Evolutionary conservation across 2,113 vertebrate species (phyloP).

Genomic region (Limanda limanda): DNA sequence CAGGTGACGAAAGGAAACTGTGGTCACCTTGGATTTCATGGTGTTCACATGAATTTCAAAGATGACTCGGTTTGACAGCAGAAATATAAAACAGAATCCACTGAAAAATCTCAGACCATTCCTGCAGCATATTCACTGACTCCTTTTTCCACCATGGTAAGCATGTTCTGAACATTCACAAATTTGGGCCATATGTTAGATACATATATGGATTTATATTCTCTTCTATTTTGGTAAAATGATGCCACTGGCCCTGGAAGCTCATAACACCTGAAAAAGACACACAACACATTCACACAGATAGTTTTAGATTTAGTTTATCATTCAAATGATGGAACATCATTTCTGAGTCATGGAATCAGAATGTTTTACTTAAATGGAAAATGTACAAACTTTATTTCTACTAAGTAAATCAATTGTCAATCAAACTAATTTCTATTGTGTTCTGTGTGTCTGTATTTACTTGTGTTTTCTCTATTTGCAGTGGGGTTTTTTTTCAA

Average conservation of each 20-base stretch:
- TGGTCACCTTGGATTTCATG: background rate
- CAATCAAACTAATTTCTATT: background rate
- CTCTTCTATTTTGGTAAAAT: background rate
- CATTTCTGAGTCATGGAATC: too few relatives aligned
- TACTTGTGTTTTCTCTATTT: background rate
- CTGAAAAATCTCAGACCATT: background rate
- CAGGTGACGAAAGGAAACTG: background rate
- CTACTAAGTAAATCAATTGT: too few relatives aligned
- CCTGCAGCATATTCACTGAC: background rate
- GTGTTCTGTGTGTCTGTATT: background rate
- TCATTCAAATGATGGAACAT: too few relatives aligned
- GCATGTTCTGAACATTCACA: too few relatives aligned
- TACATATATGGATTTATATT: background rate
- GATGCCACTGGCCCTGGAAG: background rate
- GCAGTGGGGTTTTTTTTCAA: background rate
- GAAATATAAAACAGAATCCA: background rate
- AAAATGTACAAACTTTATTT: background rate
- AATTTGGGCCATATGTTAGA: background rate
- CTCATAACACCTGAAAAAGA: background rate
- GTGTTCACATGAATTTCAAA: background rate
- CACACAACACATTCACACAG: background rate
- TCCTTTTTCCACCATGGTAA: background rate
- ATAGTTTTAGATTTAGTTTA: too few relatives aligned
- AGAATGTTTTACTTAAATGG: too few relatives aligned
- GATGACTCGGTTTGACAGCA: background rate